Evolutionary conservation across 2,888 invertebrate genomes (phyloP).

Genomic region (Tetrapedia diversipes): DNA sequence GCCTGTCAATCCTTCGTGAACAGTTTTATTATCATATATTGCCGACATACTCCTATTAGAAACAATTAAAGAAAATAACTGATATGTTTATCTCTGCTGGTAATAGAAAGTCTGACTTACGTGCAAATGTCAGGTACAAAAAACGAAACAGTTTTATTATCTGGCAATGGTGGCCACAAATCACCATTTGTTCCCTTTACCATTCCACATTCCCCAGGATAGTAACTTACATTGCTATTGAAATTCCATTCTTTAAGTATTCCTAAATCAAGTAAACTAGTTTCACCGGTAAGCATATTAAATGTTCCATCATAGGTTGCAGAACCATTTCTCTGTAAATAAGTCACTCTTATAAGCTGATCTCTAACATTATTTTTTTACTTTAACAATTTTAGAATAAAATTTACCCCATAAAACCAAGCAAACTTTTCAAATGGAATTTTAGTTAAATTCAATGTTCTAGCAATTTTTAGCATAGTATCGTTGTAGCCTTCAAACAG

Average conservation of each 20-base stretch:
- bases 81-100: neutral
- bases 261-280: slow-evolving; percentile 88
- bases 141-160: slow-evolving; percentile 85
- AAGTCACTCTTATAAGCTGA: neutral
- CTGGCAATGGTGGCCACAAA: slow-evolving; percentile 89
- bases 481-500: slow-evolving; percentile 93
- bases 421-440: slow-evolving; percentile 92
- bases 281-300: slow-evolving; percentile 89
- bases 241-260: slow-evolving; percentile 89
- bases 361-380: neutral
- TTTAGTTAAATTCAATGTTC: slow-evolving; percentile 84
- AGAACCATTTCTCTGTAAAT: slow-evolving; percentile 88
- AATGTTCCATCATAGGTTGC: slow-evolving; percentile 90
- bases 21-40: slow-evolving; percentile 75
- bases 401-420: slow-evolving; percentile 91
- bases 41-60: slow-evolving; percentile 81
- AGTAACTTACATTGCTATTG: slow-evolving; percentile 84
- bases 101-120: slow-evolving; percentile 83
- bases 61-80: slow-evolving; percentile 14
- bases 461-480: slow-evolving; percentile 85
- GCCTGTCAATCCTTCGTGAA: slow-evolving; percentile 84
- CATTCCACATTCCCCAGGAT: slow-evolving; percentile 86
- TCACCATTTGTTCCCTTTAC: slow-evolving; percentile 92
- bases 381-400: neutral
- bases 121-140: slow-evolving; percentile 92